Conservation (phyloP, 2,797 vertebrate genomes). For the Microctenopoma stevenorrisi region DNA sequence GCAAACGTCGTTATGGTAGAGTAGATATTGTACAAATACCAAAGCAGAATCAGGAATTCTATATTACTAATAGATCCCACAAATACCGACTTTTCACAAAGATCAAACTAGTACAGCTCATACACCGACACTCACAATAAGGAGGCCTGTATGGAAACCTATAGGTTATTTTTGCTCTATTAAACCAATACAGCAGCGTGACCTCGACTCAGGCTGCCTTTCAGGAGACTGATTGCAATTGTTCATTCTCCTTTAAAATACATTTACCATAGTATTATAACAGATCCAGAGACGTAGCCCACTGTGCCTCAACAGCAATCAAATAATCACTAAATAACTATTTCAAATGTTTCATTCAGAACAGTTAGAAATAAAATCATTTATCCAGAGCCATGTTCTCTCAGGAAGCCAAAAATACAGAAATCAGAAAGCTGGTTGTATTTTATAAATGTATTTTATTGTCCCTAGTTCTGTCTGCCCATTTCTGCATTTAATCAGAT, state of each 20-base stretch:
- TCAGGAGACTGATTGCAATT: background rate
- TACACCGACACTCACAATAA: background rate
- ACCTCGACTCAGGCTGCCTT: constrained; percentile 22
- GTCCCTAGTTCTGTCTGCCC: background rate
- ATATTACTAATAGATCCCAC: background rate
- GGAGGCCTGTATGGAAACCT: background rate
- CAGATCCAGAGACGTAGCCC: background rate
- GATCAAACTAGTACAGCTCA: background rate
- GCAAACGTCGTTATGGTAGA: background rate
- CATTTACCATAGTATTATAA: background rate
- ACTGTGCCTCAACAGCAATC: background rate
- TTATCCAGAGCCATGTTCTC: constrained; percentile 5
- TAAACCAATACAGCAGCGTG: constrained; percentile 15
- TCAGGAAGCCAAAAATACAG: background rate
- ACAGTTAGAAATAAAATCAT: background rate
- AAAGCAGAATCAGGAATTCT: background rate
- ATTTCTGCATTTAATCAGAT: background rate
- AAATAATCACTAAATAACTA: background rate
- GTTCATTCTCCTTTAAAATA: background rate
- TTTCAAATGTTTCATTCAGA: background rate
- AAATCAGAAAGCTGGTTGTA: too few species aligned
- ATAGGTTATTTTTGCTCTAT: constrained; percentile 11
- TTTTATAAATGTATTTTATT: background rate
- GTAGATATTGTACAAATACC: background rate
- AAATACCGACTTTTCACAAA: background rate